Evolutionary conservation across 2,797 vertebrate species (phyloP).

Genomic region (Geotrypetes seraphini): DNA sequence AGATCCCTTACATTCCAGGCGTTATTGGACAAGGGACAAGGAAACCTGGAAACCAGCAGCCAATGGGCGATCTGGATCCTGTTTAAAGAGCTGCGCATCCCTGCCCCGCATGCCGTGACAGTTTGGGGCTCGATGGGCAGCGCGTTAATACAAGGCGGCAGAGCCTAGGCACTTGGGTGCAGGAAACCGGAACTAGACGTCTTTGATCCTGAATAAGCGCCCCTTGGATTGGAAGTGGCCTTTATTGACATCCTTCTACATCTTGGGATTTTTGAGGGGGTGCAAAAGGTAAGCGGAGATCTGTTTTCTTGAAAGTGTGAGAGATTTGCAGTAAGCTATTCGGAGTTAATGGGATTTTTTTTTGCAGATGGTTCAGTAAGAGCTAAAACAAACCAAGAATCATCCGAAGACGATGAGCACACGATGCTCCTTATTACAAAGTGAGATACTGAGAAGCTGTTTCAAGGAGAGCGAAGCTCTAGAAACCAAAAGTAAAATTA

Average conservation of each 20-base stretch:
- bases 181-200: not conserved
- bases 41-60: slow-evolving; percentile 21
- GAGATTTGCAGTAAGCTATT: no score
- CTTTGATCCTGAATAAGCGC: not conserved
- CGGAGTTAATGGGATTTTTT: no score
- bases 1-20: not conserved
- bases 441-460: no score
- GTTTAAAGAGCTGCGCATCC: slow-evolving; percentile 51
- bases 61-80: slow-evolving; percentile 53
- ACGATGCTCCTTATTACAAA: no score
- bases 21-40: not conserved
- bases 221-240: no score
- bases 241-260: not conserved
- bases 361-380: no score
- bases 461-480: no score
- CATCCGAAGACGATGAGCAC: no score
- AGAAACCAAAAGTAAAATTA: no score
- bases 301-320: no score
- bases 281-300: no score
- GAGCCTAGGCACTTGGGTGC: not conserved
- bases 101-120: slow-evolving; percentile 1
- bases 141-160: not conserved
- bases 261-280: not conserved
- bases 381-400: no score
- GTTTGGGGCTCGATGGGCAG: not conserved